phyloP scores from a whole-genome alignment of 1,140 invertebrate genomes.

The Zaprionus inermis region DNA sequence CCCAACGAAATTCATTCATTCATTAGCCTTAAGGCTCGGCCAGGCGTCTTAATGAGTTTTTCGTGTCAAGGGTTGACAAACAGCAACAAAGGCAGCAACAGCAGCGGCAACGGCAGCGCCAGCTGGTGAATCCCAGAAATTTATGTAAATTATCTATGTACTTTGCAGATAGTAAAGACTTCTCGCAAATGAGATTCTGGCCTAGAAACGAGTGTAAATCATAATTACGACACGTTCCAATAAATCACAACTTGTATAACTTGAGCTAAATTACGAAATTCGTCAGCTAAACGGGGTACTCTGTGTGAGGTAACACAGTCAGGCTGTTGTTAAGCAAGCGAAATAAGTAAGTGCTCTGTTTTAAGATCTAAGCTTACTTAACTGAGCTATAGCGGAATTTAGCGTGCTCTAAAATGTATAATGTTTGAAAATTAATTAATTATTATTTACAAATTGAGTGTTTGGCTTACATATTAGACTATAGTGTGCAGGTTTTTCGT shows the following conservation, averaged over 20 bases:
- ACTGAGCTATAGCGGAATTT: background rate
- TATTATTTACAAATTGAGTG: too few species aligned
- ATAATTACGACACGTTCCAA: constrained; percentile 9
- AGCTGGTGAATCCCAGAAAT: constrained; percentile 50
- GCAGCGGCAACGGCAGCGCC: constrained; percentile 34
- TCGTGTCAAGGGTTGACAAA: constrained; percentile 59
- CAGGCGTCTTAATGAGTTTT: constrained; percentile 66
- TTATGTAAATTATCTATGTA: constrained; percentile 41
- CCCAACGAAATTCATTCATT: constrained; percentile 16
- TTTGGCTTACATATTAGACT: too few species aligned
- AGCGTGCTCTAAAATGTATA: too few species aligned
- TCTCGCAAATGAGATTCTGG: background rate
- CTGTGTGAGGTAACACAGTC: background rate
- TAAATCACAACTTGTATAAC: constrained; percentile 9
- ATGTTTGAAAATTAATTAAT: too few species aligned
- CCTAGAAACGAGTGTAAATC: background rate
- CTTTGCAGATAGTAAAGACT: constrained; percentile 6
- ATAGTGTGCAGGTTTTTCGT: too few species aligned
- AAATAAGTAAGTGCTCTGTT: background rate
- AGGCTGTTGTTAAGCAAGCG: background rate
- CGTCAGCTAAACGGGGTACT: background rate
- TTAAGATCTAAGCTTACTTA: background rate
- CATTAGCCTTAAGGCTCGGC: constrained; percentile 20
- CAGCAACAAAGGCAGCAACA: constrained; percentile 17
- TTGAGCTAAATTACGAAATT: constrained; percentile 2